Percentiles rank a stretch among this genome's conserved stretches.
Conservation (phyloP, 2,797 vertebrate genomes). For the Trachurus trachurus region DNA sequence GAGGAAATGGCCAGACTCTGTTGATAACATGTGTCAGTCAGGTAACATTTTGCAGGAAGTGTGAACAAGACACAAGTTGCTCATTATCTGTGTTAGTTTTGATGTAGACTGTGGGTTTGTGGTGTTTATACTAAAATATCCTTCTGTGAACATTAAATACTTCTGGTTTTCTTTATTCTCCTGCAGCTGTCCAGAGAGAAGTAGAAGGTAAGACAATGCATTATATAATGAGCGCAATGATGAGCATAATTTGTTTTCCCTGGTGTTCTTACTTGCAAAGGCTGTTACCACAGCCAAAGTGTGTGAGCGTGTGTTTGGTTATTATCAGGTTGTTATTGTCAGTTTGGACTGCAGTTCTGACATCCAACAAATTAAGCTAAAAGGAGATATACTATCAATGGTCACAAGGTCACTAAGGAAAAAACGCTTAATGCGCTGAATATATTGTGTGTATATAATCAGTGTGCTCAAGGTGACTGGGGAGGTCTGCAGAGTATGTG, state of each 20-base stretch:
- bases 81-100: background rate
- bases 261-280: constrained; percentile 70
- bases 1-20: background rate
- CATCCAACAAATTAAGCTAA: constrained; percentile 81
- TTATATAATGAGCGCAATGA: constrained; percentile 64
- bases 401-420: constrained; percentile 69
- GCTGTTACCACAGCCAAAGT: constrained; percentile 61
- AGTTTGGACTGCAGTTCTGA: constrained; percentile 89
- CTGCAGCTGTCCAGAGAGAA: constrained; percentile 85
- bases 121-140: constrained; percentile 24
- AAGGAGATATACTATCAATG: constrained; percentile 66
- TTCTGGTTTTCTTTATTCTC: constrained; percentile 62
- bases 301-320: constrained; percentile 65
- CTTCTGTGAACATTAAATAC: constrained; percentile 49
- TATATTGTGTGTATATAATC: constrained; percentile 70
- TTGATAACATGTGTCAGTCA: constrained; percentile 13
- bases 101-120: constrained; percentile 28
- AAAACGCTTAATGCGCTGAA: constrained; percentile 63
- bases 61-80: constrained; percentile 1
- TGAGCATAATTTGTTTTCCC: constrained; percentile 58
- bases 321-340: constrained; percentile 80
- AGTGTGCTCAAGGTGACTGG: constrained; percentile 70
- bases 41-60: background rate
- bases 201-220: constrained; percentile 87
- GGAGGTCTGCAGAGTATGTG: constrained; percentile 67